phyloP scores from a whole-genome alignment of 2,888 invertebrate genomes.

The Pelosia muscerda region DNA sequence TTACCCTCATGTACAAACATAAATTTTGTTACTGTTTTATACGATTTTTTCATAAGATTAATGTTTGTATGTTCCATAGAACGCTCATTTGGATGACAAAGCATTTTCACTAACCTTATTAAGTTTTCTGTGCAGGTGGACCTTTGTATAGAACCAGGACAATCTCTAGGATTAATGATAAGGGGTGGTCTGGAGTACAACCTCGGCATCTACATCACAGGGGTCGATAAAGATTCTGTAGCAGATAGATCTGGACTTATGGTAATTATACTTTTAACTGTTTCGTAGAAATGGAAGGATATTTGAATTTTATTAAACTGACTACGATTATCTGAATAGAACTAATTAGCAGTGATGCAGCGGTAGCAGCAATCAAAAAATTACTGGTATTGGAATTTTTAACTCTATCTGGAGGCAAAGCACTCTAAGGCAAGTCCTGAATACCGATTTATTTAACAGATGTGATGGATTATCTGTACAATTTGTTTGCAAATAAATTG shows the following conservation, averaged over 20 bases:
- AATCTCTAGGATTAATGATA: slow-evolving; percentile 97
- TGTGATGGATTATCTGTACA: too few relatives aligned
- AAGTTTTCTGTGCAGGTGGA: slow-evolving; percentile 88
- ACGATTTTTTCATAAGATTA: slow-evolving; percentile 22
- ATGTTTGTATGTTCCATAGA: too few relatives aligned
- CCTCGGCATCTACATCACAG: slow-evolving; percentile 97
- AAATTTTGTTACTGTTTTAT: slow-evolving; percentile 24
- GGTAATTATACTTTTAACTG: slow-evolving; percentile 81
- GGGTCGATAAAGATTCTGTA: slow-evolving; percentile 97
- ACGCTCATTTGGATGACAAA: slow-evolving; percentile 20
- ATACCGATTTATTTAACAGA: too few relatives aligned
- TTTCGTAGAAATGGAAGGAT: not conserved
- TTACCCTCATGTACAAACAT: slow-evolving; percentile 30
- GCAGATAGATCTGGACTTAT: slow-evolving; percentile 96
- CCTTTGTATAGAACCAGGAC: slow-evolving; percentile 95
- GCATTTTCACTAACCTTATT: slow-evolving; percentile 28
- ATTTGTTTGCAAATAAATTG: too few relatives aligned
- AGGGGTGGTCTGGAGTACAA: slow-evolving; percentile 98
- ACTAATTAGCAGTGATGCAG: too few relatives aligned
- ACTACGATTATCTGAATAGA: too few relatives aligned
- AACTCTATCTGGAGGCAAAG: too few relatives aligned
- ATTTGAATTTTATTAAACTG: not conserved
- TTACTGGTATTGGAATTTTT: too few relatives aligned
- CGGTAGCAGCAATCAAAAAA: too few relatives aligned
- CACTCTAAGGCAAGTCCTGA: too few relatives aligned